Conservation (phyloP, 2,888 invertebrate species). For the Cataglyphis albicans region DNA sequence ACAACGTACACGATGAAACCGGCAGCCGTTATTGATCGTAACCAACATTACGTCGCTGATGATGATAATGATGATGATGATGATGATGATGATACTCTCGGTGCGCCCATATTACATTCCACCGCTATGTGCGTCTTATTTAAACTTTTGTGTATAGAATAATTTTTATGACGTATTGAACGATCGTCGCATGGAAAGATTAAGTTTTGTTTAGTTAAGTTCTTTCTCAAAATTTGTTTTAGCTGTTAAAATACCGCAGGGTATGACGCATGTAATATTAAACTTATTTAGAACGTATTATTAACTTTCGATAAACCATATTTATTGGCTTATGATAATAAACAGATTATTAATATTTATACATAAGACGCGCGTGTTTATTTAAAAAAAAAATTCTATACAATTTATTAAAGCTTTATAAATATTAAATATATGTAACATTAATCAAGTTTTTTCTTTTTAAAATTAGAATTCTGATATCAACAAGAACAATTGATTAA, state of each 20-base stretch:
- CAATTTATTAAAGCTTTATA: neutral
- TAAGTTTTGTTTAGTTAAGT: neutral
- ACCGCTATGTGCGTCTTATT: constrained; percentile 54
- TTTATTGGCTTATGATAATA: neutral
- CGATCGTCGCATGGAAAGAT: neutral
- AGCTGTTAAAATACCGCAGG: neutral
- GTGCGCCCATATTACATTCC: constrained; percentile 37
- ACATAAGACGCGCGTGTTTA: neutral
- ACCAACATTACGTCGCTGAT: constrained; percentile 75
- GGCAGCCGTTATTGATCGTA: constrained; percentile 73
- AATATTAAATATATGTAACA: too few species aligned
- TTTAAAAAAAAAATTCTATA: neutral
- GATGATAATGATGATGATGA: constrained; percentile 60
- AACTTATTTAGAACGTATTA: neutral
- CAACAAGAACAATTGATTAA: neutral
- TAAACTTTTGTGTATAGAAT: constrained; percentile 34
- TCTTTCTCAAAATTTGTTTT: constrained; percentile 1
- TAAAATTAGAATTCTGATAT: too few species aligned
- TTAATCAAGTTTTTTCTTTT: too few species aligned
- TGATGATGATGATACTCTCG: constrained; percentile 42
- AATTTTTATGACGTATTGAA: neutral
- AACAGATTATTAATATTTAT: neutral
- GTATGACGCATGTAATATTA: neutral
- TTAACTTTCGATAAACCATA: neutral
- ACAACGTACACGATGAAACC: constrained; percentile 67